phyloP scores from a whole-genome alignment of 2,888 invertebrate species.

The Coecobrya sp. region DNA sequence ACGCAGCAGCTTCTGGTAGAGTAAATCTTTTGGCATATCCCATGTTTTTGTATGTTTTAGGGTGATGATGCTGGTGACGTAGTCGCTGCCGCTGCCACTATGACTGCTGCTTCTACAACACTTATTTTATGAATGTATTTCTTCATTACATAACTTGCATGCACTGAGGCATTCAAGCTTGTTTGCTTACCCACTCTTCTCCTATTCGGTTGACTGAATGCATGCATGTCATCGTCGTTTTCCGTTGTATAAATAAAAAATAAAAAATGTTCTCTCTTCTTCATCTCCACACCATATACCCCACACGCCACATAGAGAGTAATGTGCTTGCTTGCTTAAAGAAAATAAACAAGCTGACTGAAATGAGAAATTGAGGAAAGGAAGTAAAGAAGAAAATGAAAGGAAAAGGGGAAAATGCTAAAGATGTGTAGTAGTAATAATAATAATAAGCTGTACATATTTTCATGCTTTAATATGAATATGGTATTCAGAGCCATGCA shows the following conservation, averaged over 20 bases:
- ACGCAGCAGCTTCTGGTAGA: slow-evolving; percentile 58
- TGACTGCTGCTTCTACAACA: neutral
- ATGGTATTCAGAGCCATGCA: slow-evolving; percentile 56
- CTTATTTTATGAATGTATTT: slow-evolving; percentile 45
- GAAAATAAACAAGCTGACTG: slow-evolving; percentile 62
- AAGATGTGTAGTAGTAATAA: slow-evolving; percentile 31
- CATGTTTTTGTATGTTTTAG: slow-evolving; percentile 64
- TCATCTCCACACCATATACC: neutral
- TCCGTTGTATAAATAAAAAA: slow-evolving; percentile 33
- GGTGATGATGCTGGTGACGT: slow-evolving; percentile 58
- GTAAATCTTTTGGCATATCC: slow-evolving; percentile 77
- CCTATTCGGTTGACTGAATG: slow-evolving; percentile 62
- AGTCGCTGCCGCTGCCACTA: neutral
- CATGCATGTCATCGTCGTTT: slow-evolving; percentile 71
- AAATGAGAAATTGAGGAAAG: slow-evolving; percentile 68
- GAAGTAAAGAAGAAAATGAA: slow-evolving; percentile 52
- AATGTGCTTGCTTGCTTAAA: slow-evolving; percentile 41
- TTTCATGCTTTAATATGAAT: slow-evolving; percentile 57
- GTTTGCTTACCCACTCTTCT: slow-evolving; percentile 64
- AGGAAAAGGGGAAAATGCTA: slow-evolving; percentile 51
- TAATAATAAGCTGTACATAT: slow-evolving; percentile 31
- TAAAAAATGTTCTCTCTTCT: slow-evolving; percentile 19
- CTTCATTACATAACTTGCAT: slow-evolving; percentile 65
- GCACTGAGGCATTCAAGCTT: slow-evolving; percentile 69
- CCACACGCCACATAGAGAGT: neutral